phyloP scores from a whole-genome alignment of 2,113 vertebrate genomes.

The Leuciscus idus region DNA sequence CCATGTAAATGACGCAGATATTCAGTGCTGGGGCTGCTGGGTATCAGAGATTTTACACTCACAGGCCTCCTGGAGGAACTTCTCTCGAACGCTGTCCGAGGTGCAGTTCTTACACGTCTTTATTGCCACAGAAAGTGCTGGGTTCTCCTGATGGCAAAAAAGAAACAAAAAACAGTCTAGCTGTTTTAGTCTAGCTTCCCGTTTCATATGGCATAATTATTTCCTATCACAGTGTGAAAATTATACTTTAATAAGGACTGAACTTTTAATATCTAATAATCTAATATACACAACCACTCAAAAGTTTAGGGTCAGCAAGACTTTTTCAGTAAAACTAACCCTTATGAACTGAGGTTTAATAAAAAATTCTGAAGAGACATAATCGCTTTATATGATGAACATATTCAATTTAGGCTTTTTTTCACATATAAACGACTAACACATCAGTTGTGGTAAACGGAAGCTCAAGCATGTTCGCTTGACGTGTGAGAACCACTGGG shows the following conservation, averaged over 20 bases:
- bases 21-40: background rate
- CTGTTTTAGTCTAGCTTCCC: background rate
- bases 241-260: background rate
- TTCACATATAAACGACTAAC: too few relatives aligned
- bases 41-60: slow-evolving; percentile 70
- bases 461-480: too few relatives aligned
- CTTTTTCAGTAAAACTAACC: too few relatives aligned
- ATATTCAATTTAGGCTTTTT: too few relatives aligned
- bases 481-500: too few relatives aligned
- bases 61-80: slow-evolving; percentile 98
- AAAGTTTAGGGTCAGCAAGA: too few relatives aligned
- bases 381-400: too few relatives aligned
- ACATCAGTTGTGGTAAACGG: too few relatives aligned
- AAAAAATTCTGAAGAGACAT: too few relatives aligned
- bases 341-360: too few relatives aligned
- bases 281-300: too few relatives aligned
- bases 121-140: slow-evolving; percentile 92
- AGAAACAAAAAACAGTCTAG: background rate
- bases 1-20: background rate
- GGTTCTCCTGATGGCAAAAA: slow-evolving; percentile 84
- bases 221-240: background rate
- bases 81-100: slow-evolving; percentile 97
- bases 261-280: too few relatives aligned
- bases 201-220: background rate
- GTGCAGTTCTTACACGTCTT: slow-evolving; percentile 99